Conservation (phyloP, 2,888 invertebrate species). For the Pyrocoelia pectoralis region DNA sequence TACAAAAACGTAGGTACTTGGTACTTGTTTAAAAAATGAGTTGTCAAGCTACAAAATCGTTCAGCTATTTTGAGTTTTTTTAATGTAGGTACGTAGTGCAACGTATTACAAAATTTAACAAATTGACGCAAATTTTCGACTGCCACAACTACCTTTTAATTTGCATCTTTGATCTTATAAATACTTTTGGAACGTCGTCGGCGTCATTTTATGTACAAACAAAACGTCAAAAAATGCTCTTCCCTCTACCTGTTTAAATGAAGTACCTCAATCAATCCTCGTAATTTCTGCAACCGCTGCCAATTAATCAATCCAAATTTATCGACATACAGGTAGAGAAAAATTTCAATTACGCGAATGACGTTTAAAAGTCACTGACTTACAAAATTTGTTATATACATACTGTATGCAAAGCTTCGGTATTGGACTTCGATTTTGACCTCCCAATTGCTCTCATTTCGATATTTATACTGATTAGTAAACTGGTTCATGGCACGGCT, state of each 20-base stretch:
- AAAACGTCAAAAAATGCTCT: neutral
- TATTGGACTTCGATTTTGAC: too few species aligned
- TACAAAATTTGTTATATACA: too few species aligned
- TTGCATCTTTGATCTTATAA: neutral
- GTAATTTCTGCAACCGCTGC: neutral
- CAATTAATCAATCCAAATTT: neutral
- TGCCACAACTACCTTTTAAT: neutral
- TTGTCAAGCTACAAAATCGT: too few species aligned
- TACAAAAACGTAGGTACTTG: too few species aligned
- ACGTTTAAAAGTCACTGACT: too few species aligned
- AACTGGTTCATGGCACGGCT: slow-evolving; percentile 6
- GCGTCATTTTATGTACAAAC: neutral
- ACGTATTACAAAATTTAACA: neutral
- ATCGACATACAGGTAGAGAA: too few species aligned
- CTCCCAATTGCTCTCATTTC: neutral
- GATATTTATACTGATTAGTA: slow-evolving; percentile 1
- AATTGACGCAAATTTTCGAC: neutral
- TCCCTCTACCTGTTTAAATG: neutral
- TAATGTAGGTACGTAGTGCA: neutral
- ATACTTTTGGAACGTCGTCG: neutral
- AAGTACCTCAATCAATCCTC: neutral
- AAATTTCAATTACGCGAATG: too few species aligned
- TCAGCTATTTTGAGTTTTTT: too few species aligned
- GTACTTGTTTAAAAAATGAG: too few species aligned
- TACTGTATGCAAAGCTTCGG: too few species aligned